A percentile compares a stretch with the other conserved stretches of the same genome.
Evolutionary conservation across 2,888 invertebrate genomes (phyloP).

Genomic region (Taphrorychus bicolor): DNA sequence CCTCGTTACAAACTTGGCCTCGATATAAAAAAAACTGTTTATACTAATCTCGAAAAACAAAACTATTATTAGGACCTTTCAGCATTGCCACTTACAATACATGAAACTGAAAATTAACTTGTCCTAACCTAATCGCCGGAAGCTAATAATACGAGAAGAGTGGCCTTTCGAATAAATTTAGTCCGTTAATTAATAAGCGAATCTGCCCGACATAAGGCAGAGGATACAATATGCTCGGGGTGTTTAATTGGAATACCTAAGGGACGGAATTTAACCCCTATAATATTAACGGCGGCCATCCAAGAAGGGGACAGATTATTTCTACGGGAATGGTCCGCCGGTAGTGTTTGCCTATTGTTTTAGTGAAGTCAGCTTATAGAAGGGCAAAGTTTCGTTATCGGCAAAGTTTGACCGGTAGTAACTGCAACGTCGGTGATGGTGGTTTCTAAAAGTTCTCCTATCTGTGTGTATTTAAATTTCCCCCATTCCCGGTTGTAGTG

Average conservation of each 20-base stretch:
- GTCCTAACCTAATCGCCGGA: background rate
- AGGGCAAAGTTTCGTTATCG: background rate
- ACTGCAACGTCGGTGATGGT: background rate
- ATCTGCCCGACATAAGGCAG: constrained; percentile 26
- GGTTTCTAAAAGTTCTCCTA: background rate
- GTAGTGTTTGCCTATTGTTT: constrained; percentile 15
- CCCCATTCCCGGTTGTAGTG: background rate
- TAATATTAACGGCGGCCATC: constrained; percentile 34
- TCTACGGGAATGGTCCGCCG: constrained; percentile 13
- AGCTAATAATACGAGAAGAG: constrained; percentile 16
- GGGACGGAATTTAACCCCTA: constrained; percentile 28
- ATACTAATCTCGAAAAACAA: too few species aligned
- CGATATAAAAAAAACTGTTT: too few species aligned
- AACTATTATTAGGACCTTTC: too few species aligned
- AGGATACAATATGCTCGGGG: constrained; percentile 31
- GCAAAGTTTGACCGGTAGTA: background rate
- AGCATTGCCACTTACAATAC: too few species aligned
- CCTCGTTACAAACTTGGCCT: too few species aligned
- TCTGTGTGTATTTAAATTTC: background rate
- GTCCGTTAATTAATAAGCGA: constrained; percentile 34
- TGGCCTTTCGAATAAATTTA: constrained; percentile 28
- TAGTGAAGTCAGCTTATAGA: background rate
- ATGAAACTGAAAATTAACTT: background rate
- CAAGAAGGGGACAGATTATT: constrained; percentile 21
- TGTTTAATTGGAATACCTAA: constrained; percentile 37